phyloP scores from a whole-genome alignment of 2,888 invertebrate species.

The Nephrocerus scutellatus region DNA sequence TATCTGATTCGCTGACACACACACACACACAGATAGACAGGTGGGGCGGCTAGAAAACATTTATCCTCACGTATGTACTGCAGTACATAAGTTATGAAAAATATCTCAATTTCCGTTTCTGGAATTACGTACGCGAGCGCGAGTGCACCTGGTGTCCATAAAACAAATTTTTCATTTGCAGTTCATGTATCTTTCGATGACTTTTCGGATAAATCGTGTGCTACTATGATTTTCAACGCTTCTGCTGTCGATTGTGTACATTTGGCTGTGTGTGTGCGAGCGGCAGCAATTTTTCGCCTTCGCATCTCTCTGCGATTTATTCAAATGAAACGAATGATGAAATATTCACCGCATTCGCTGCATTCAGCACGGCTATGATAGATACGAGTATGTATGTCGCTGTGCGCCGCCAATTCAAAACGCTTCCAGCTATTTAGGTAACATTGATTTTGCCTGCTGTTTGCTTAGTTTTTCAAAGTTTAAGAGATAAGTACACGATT shows the following conservation, averaged over 20 bases:
- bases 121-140: conserved; percentile 21
- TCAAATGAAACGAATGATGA: conserved; percentile 12
- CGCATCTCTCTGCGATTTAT: conserved; percentile 11
- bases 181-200: too few species aligned
- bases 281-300: conserved; percentile 10
- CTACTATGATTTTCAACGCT: conserved; percentile 21
- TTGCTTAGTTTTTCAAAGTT: too few species aligned
- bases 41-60: conserved; percentile 1
- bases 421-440: too few species aligned
- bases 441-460: too few species aligned
- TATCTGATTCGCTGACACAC: too few species aligned
- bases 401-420: too few species aligned
- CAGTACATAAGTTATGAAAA: conserved; percentile 30
- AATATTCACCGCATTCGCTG: too few species aligned
- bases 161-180: conserved; percentile 24
- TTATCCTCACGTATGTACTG: background rate
- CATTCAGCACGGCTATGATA: too few species aligned
- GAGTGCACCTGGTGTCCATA: conserved; percentile 23
- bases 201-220: too few species aligned
- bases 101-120: conserved; percentile 38
- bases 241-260: conserved; percentile 10
- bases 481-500: too few species aligned
- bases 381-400: too few species aligned
- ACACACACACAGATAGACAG: too few species aligned
- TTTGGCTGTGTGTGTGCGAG: conserved; percentile 1